A percentile compares a stretch with the other conserved stretches of the same genome.
Conservation (phyloP, 2,888 invertebrate genomes). For the Rotaria magnacalcarata region DNA sequence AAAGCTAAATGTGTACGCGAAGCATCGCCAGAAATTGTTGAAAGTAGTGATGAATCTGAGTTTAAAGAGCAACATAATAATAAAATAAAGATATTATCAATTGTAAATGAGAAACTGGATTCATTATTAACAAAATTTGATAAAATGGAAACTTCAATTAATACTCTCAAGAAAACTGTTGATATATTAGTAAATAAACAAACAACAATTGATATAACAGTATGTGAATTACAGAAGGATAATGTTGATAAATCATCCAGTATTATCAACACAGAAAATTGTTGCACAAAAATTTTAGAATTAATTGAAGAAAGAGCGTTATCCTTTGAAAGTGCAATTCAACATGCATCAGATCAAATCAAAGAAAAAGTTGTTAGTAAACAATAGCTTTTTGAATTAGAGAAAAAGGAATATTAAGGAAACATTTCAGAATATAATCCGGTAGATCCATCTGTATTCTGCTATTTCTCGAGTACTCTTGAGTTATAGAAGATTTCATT, state of each 20-base stretch:
- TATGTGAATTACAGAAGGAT: background rate
- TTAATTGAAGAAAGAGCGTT: conserved; percentile 10
- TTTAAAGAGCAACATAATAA: background rate
- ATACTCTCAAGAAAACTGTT: conserved; percentile 3
- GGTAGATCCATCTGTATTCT: too few relatives aligned
- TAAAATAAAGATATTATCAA: background rate
- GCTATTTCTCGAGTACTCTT: too few relatives aligned
- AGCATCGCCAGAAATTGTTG: background rate
- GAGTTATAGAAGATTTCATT: too few relatives aligned
- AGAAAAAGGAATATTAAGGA: too few relatives aligned
- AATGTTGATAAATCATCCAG: background rate
- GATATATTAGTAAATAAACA: conserved; percentile 6
- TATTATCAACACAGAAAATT: conserved; percentile 7
- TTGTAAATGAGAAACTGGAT: background rate
- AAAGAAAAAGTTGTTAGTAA: background rate
- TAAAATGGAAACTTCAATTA: background rate
- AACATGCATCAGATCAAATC: conserved; percentile 1
- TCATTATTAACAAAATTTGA: conserved; percentile 5
- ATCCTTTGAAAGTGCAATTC: background rate
- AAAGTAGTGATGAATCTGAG: background rate
- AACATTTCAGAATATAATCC: too few relatives aligned
- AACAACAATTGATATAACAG: background rate
- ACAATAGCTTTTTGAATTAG: background rate
- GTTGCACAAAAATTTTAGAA: background rate
- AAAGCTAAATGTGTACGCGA: background rate